Base-by-base conservation (phyloP, 2,113 vertebrate genomes). In the Callorhinus ursinus region DNA sequence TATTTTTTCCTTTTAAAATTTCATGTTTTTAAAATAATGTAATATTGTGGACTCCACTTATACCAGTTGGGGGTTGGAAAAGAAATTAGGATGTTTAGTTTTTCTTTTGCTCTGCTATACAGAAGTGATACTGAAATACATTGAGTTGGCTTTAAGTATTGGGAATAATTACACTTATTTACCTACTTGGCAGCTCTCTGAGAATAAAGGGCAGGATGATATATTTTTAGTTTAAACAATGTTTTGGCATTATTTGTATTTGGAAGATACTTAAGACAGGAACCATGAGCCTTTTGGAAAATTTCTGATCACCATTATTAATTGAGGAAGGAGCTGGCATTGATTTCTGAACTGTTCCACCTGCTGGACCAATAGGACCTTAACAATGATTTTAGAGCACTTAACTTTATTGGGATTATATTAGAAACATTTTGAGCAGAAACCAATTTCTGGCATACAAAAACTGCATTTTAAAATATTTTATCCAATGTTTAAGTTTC, bases 261-360 rank as follows among this genome's bases (percentile, higher is more conserved):
- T 65, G 88, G 92, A 97, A 93, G 59, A 96, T 63, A 51, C 76
- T 94, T 61, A 95, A 46, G 89, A 97, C 42, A 96, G 81, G 39
- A 93, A 96, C 21, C 83, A 79, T 4, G 24, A 59, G 85, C n/a
- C 6, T 81, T 85, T 14, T 94, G 83, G 86, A 97, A 97, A 53
- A 93, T 36, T 76, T 91, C 59, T 95, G 93, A 93, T 93, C 33
- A 87, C 39, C 21, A 82, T 7, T 55, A 89, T 83, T 69, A 90
- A 90, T 84, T 80, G 95, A 97, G 93, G 71, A 93, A 98, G 36
- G 42, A 96, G 53, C 21, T 26, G 79, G 69, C 33, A 88, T 1
- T 90, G 92, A 89, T 95, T 97, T 98, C 77, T 93, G 92, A 99
- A 98, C 31, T 97, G 97, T 96, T 98, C 98, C 94, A 98, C 91